Evolutionary conservation across 1,140 invertebrate genomes (phyloP).

Genomic region (Micrasema longulum): DNA sequence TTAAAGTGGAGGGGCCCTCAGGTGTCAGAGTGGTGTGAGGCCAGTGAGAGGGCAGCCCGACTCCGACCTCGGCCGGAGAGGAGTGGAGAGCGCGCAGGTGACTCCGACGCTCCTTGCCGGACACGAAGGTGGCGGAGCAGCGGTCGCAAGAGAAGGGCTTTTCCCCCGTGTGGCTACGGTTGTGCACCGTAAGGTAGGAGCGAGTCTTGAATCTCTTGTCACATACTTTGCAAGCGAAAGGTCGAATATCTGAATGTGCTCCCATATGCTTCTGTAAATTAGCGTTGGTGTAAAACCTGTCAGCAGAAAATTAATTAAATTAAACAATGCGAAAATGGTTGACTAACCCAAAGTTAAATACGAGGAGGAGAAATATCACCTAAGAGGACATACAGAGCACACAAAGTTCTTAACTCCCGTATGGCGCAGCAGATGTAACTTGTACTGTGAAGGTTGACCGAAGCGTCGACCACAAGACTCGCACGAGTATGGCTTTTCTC

Average conservation of each 20-base stretch:
- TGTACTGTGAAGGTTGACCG: slow-evolving; percentile 48
- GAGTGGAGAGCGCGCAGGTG: slow-evolving; percentile 44
- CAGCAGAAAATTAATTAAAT: not conserved
- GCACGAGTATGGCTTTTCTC: slow-evolving; percentile 51
- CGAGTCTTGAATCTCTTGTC: slow-evolving; percentile 52
- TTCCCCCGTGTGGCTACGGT: slow-evolving; percentile 45
- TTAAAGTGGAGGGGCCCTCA: too few species aligned
- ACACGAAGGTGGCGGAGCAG: slow-evolving; percentile 48
- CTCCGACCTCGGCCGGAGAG: not conserved
- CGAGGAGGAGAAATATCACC: slow-evolving; percentile 35
- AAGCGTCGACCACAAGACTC: slow-evolving; percentile 45
- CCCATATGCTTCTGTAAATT: slow-evolving; percentile 53
- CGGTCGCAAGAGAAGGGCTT: slow-evolving; percentile 32
- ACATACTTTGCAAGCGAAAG: slow-evolving; percentile 47
- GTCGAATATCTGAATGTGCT: slow-evolving; percentile 46
- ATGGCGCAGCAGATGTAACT: slow-evolving; percentile 49
- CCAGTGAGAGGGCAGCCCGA: not conserved
- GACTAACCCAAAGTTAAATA: too few species aligned
- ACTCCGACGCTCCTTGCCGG: slow-evolving; percentile 45
- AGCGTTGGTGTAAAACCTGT: slow-evolving; percentile 52
- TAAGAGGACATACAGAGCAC: slow-evolving; percentile 45
- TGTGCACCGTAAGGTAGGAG: slow-evolving; percentile 46
- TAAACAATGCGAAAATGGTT: too few species aligned
- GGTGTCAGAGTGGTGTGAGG: too few species aligned
- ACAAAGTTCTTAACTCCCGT: slow-evolving; percentile 49